A percentile compares a stretch with the other conserved stretches of the same genome.
Conservation (phyloP, 1,140 invertebrate species). For the Neodiprion virginianus region DNA sequence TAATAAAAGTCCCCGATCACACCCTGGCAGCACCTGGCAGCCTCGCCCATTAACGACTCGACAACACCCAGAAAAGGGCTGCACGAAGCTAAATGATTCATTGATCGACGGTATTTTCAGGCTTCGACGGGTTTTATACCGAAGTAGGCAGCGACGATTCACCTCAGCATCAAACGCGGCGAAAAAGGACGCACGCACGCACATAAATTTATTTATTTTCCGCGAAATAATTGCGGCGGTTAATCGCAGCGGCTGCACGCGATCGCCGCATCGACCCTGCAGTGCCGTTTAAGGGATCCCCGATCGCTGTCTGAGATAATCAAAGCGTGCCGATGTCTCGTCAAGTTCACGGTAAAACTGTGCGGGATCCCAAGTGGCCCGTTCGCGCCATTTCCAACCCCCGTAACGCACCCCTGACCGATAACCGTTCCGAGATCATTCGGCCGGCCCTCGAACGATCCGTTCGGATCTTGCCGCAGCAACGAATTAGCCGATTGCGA, state of each 20-base stretch:
- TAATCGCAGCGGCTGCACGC: no score
- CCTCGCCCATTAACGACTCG: not conserved
- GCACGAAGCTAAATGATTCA: not conserved
- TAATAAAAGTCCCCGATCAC: not conserved
- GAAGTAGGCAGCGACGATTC: no score
- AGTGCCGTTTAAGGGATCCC: not conserved
- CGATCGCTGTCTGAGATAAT: not conserved
- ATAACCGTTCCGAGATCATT: not conserved
- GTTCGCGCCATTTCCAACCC: not conserved
- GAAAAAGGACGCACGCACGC: no score
- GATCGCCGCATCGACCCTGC: not conserved
- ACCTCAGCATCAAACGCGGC: no score
- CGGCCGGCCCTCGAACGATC: not conserved
- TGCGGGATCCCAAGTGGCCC: not conserved
- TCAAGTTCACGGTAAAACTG: constrained; percentile 1
- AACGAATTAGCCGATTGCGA: no score
- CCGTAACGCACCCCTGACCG: not conserved
- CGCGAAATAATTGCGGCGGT: no score
- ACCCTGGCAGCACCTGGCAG: not conserved
- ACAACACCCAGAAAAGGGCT: not conserved
- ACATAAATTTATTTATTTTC: no score
- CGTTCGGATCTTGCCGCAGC: no score
- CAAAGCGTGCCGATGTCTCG: not conserved
- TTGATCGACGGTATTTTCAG: not conserved
- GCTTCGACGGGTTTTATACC: no score